A percentile compares a stretch with the other conserved stretches of the same genome.
Conservation (phyloP, 1,140 invertebrate species). For the Meloidogyne floridensis region DNA sequence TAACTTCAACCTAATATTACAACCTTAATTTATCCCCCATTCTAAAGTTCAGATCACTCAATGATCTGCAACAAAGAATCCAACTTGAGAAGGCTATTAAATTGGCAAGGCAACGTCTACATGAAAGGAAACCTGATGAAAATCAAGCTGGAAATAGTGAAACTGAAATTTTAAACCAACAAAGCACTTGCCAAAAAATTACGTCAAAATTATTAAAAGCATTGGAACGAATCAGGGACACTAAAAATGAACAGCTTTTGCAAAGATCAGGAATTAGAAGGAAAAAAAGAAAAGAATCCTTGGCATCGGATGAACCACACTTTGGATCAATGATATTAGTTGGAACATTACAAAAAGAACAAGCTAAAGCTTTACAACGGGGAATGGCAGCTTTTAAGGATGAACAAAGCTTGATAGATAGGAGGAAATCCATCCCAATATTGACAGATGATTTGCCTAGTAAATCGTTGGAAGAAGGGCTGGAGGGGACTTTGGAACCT, state of each 20-base stretch:
- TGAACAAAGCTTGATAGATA: neutral
- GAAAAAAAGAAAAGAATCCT: neutral
- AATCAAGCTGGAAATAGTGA: neutral
- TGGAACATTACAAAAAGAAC: conserved; percentile 22
- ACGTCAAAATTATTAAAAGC: neutral
- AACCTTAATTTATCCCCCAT: neutral
- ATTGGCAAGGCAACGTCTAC: neutral
- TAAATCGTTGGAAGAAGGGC: neutral
- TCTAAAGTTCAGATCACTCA: conserved; percentile 2
- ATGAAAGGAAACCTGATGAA: neutral
- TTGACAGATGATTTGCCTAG: conserved; percentile 7
- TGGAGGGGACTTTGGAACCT: neutral
- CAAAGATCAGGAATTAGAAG: neutral
- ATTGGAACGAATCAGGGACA: conserved; percentile 20
- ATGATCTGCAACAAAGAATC: conserved; percentile 24
- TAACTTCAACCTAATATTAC: neutral
- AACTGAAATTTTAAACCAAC: neutral
- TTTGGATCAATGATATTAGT: conserved; percentile 27
- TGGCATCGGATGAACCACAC: conserved; percentile 18
- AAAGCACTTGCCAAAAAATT: conserved; percentile 1
- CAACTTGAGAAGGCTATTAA: conserved; percentile 26
- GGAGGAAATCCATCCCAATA: conserved; percentile 21
- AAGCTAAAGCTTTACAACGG: neutral
- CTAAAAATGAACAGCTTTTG: conserved; percentile 22
- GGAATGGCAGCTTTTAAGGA: conserved; percentile 1